Base-by-base conservation (phyloP, 1,140 invertebrate genomes). In the Eriocheir sinensis region DNA sequence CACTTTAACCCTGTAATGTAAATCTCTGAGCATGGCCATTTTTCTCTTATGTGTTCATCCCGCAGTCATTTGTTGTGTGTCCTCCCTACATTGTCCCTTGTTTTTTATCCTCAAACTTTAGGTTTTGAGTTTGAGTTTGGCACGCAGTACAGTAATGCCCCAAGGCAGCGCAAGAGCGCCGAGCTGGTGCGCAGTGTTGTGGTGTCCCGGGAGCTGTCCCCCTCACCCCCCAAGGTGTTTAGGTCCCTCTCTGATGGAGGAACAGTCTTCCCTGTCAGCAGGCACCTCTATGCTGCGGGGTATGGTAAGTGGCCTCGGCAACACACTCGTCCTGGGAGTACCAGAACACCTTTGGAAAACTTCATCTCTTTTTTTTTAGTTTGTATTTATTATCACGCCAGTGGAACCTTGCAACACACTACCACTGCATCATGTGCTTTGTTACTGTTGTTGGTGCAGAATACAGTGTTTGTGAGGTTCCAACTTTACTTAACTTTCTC, bases 101-200 rank as follows among this genome's bases (percentile, higher is more conserved):
- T 91, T 94, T 91, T 80, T 89, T 17, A 53, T 60, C 89, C 88
- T 80, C 89, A 80, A 90, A 79, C 34, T 48, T 44, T 95, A 95
- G 94, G 94, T 92, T 92, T 95, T 92, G 94, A 95, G 48, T 95
- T 89, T 95, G 91, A 92, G 53, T 95, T 95, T 90, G 94, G 94
- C 34, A 92, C 94, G 34, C 90, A 95, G 60, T 95, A 92, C 94
- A 95, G 34, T 93, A 95, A 93, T 86, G 41, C 72, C 3, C 94
- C 94, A 72, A 86, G 94, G 72, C 94, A 95, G 79, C 94, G 94
- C 89, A 95, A 95, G 72, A 95, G 94, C 89, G 94, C 91, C 3
- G 94, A 95, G 80, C 48, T 95, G 89, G 85, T 92, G 38, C 91
- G 86, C 60, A 30, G 83, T 89, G 86, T 48, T 17, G n/a, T 89